phyloP scores from a whole-genome alignment of 2,888 invertebrate species.

The Crioceris asparagi region DNA sequence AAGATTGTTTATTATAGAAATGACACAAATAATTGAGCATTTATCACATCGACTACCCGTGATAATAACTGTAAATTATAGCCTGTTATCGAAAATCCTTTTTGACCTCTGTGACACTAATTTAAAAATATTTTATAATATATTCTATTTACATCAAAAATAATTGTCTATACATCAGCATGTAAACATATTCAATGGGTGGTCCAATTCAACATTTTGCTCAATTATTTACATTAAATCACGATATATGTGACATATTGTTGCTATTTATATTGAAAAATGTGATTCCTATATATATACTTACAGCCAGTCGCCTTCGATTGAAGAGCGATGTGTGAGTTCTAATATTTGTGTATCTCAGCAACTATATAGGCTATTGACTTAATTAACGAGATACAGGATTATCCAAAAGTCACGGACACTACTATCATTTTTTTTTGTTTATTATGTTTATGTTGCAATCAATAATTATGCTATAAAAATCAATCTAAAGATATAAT shows the following conservation, averaged over 20 bases:
- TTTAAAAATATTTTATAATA: constrained; percentile 3
- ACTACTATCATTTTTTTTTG: too few relatives aligned
- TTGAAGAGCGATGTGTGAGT: too few relatives aligned
- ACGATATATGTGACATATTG: not conserved
- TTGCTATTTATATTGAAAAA: constrained; percentile 1
- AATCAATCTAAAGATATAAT: too few relatives aligned
- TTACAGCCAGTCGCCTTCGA: too few relatives aligned
- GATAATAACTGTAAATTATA: not conserved
- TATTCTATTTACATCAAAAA: constrained; percentile 2
- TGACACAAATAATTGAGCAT: constrained; percentile 1
- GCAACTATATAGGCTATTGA: too few relatives aligned
- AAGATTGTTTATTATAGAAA: constrained; percentile 1
- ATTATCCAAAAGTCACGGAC: too few relatives aligned
- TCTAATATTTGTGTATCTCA: too few relatives aligned
- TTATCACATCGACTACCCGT: constrained; percentile 1
- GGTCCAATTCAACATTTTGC: not conserved
- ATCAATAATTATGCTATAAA: too few relatives aligned
- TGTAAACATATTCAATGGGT: constrained; percentile 2
- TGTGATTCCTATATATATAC: too few relatives aligned
- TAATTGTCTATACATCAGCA: not conserved
- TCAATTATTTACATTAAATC: constrained; percentile 1
- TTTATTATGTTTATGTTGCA: too few relatives aligned
- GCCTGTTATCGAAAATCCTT: not conserved
- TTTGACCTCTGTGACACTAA: not conserved
- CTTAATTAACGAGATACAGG: too few relatives aligned